A percentile compares a stretch with the other conserved stretches of the same genome.
These are phyloP conservation scores for Dissostichus mawsoni DNA, from an alignment of 2,113 vertebrate species.

Conservation along the genomic window DNA sequence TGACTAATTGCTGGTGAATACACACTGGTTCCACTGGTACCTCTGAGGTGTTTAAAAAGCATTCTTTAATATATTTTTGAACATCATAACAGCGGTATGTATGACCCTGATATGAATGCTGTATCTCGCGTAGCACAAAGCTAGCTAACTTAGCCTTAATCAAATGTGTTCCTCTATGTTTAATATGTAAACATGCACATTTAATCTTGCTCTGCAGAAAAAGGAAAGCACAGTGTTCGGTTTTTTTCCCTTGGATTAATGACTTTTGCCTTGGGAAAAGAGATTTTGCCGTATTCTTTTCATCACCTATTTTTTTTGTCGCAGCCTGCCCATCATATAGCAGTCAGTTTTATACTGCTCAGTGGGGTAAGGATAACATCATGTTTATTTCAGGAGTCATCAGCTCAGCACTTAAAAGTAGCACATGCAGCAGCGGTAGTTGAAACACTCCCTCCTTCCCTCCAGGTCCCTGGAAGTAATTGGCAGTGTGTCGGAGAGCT, in stretches of 20 bases:
- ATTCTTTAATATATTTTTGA: not conserved
- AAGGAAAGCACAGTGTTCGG: not conserved
- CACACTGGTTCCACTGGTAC: not conserved
- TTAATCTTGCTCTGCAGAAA: slow-evolving; percentile 1
- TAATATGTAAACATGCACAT: not conserved
- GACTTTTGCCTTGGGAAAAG: not conserved
- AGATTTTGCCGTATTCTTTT: not conserved
- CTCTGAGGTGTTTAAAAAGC: not conserved
- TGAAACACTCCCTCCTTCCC: slow-evolving; percentile 11
- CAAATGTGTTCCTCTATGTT: not conserved
- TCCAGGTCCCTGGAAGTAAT: slow-evolving; percentile 62
- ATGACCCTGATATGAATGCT: not conserved
- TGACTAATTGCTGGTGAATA: not conserved
- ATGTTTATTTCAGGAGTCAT: slow-evolving; percentile 65
- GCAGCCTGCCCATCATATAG: not conserved
- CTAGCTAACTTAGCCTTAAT: not conserved
- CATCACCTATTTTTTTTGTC: not conserved
- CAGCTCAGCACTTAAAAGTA: slow-evolving; percentile 53
- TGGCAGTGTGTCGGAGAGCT: slow-evolving; percentile 34
- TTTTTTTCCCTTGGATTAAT: not conserved
- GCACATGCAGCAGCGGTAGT: slow-evolving; percentile 7
- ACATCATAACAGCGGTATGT: no score
- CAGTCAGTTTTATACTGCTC: slow-evolving; percentile 18
- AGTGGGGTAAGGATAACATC: slow-evolving; percentile 49
- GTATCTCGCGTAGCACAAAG: not conserved